These are phyloP conservation scores for Eurosta solidaginis DNA, from an alignment of 1,140 invertebrate genomes.

Conservation along the genomic window DNA sequence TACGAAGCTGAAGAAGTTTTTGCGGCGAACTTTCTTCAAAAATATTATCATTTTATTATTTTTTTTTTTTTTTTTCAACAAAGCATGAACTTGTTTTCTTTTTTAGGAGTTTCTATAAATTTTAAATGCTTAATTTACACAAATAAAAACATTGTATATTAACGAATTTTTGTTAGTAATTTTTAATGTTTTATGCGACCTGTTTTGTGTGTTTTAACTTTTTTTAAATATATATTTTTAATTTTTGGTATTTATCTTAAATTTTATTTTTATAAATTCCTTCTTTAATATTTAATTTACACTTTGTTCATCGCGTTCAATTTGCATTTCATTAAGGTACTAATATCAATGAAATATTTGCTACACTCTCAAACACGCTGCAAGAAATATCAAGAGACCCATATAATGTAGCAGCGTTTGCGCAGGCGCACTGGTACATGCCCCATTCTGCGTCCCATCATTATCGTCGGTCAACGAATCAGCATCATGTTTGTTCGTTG, in stretches of 20 bases:
- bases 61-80: no score
- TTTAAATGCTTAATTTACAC: no score
- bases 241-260: not conserved
- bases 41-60: no score
- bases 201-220: not conserved
- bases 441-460: slow-evolving; percentile 33
- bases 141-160: no score
- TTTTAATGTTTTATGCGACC: not conserved
- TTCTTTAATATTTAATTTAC: not conserved
- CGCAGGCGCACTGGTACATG: not conserved
- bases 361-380: not conserved
- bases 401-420: not conserved
- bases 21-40: no score
- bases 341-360: not conserved
- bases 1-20: no score
- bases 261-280: not conserved
- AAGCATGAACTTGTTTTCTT: no score
- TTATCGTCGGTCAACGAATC: slow-evolving; percentile 44
- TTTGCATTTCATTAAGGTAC: not conserved
- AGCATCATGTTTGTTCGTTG: slow-evolving; percentile 48
- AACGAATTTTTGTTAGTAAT: no score
- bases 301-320: not conserved
- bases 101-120: no score
- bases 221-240: not conserved
- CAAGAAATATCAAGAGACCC: not conserved